Evolutionary conservation across 2,797 vertebrate species (phyloP), one percentile per base, ranked within the genome.

Genomic region (Enoplosus armatus): DNA sequence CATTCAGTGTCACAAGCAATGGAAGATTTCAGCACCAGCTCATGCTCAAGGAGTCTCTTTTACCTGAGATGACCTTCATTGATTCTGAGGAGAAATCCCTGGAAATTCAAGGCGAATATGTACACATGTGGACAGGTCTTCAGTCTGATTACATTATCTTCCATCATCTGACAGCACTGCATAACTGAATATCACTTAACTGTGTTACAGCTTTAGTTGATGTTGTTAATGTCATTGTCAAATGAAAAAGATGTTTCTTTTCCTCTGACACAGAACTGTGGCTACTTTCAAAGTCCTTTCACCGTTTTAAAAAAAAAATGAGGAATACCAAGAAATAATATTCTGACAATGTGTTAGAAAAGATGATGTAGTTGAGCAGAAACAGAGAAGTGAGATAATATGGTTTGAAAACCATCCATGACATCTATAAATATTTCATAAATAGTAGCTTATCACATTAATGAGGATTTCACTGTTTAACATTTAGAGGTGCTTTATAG

Each of bases 61-160:
- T 5, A 29, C 55, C 27, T 31, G 4, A 18, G 12, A 33, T 70
- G 50, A 79, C 14, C 56, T n/a, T 60, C n/a, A 27, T 14, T 56
- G 31, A 78, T 63, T 70, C 75, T n/a, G 33, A 54, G 45, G 9
- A 73, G 33, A 31, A 56, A 45, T 72, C 11, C 54, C 33, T 22
- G 41, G 29, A 83, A 76, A 68, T 35, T 16, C 15, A 74, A 56
- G 51, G 45, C 64, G 47, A 31, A 72, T 70, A 45, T 35, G 29
- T 51, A 62, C 15, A 48, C 51, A 51, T 26, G 35, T 8, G 48
- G 27, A 26, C 20, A 20, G 27, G 71, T 48, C 33, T 29, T 43
- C 37, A 26, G 22, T 27, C 11, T 62, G 26, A 41, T 45, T 3
- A 6, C 20, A 59, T 67, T 20, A 60, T 33, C 64, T 31, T 31